Evolutionary conservation across 2,797 vertebrate genomes (phyloP), one percentile per base, ranked within the genome.

Genomic region (Cirrhinus mrigala): DNA sequence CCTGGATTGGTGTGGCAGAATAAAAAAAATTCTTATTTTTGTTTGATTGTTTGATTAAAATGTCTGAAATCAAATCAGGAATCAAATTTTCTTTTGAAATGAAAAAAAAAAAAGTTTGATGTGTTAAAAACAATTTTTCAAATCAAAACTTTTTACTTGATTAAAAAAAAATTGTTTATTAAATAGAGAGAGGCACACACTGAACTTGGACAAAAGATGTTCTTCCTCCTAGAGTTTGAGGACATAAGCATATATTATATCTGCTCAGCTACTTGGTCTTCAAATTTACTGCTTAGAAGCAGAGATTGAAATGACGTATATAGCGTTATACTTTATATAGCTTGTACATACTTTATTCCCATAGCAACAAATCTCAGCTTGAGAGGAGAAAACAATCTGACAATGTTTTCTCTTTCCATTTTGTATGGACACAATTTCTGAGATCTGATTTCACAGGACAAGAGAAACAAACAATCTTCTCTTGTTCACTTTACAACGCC

Each of bases 391-490:
- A 37, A 66, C 46, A 48, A 68, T 78, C 54, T 60, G 54, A 24
- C 60, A 64, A 33, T 27, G 40, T 48, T 66, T 50, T 40, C 7
- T 60, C 27, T 62, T 78, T n/a, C 24, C 44, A 50, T 79, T 80
- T 29, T 68, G 46, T 52, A 33, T 68, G 73, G 73, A 68, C 46
- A 52, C 46, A 68, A 15, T 33, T 12, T 37, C 18, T 69, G n/a
- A 64, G 44, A 79, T 64, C 60, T 46, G 46, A 54, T 81, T 81
- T 69, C 22, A 69, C 22, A 69, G 29, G 64, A 69, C 48, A 52
- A 82, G n/a, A 58, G 2, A 71, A 80, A 73, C n/a, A 58, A 82
- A 46, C 50, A 69, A 20, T 70, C 18, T n/a, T 29, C 16, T 71
- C n/a, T 58, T 18, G 20, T 69, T 81, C 33, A 10, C 48, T 52